Conservation (phyloP, 2,888 invertebrate species). For the Patella caerulea region DNA sequence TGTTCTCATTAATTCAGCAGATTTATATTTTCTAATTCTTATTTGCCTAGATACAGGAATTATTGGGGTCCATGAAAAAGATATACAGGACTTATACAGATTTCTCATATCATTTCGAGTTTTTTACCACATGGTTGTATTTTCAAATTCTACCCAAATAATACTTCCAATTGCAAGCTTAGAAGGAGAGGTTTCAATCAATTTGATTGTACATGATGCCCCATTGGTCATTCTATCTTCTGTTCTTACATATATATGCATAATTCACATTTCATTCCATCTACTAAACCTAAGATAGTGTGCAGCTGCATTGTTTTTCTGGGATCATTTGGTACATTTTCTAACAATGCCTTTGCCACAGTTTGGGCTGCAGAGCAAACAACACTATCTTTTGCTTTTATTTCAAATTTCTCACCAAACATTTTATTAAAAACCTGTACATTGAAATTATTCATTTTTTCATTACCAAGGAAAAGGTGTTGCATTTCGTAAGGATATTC, state of each 20-base stretch:
- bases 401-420: constrained; percentile 14
- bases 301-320: constrained; percentile 27
- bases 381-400: constrained; percentile 35
- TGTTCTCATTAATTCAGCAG: constrained; percentile 20
- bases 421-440: constrained; percentile 3
- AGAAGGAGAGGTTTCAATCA: constrained; percentile 16
- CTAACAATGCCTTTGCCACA: constrained; percentile 25
- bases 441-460: constrained; percentile 32
- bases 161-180: constrained; percentile 21
- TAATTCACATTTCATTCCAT: constrained; percentile 32
- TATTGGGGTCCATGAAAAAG: constrained; percentile 30
- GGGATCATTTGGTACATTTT: constrained; percentile 17
- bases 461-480: constrained; percentile 38
- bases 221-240: constrained; percentile 44
- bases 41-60: constrained; percentile 19
- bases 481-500: constrained; percentile 29
- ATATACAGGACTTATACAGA: constrained; percentile 15
- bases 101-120: constrained; percentile 17
- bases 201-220: constrained; percentile 32
- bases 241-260: constrained; percentile 35
- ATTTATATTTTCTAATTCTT: constrained; percentile 9
- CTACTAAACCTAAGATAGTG: constrained; percentile 21
- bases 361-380: constrained; percentile 18
- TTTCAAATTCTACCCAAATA: constrained; percentile 27
- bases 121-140: constrained; percentile 20